phyloP scores from a whole-genome alignment of 2,113 vertebrate genomes.

The Pteropus alecto region DNA sequence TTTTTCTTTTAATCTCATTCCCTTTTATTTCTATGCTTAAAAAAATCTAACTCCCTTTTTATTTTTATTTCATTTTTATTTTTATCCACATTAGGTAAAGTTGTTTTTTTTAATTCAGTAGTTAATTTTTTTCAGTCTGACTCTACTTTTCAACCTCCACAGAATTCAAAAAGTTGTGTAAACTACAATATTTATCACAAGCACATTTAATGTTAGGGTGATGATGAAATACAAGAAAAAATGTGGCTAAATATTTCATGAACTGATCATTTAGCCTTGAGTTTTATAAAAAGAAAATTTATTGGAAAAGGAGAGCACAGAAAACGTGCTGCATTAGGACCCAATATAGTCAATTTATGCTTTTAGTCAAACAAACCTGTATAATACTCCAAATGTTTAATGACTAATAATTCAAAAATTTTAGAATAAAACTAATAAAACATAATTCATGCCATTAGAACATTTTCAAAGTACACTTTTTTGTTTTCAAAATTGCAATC shows the following conservation, averaged over 20 bases:
- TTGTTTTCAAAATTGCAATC: neutral
- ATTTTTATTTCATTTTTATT: neutral
- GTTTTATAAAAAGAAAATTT: neutral
- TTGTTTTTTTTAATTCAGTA: neutral
- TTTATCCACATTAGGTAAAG: neutral
- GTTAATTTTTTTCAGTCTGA: neutral
- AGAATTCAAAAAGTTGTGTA: neutral
- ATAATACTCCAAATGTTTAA: neutral
- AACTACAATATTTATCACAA: neutral
- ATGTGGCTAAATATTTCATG: neutral
- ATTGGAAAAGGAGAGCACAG: neutral
- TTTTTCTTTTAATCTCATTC: neutral
- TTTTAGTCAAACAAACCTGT: neutral
- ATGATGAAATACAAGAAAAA: neutral
- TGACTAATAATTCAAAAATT: neutral
- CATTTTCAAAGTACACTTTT: neutral
- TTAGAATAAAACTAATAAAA: neutral
- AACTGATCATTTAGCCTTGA: neutral
- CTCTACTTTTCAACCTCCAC: neutral
- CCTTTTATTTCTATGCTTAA: neutral
- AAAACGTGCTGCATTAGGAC: neutral
- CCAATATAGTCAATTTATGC: neutral
- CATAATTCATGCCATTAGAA: neutral
- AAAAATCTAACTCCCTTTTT: neutral
- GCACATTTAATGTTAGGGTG: neutral